Conservation (phyloP, 1,140 invertebrate genomes). For the Octopus sinensis region DNA sequence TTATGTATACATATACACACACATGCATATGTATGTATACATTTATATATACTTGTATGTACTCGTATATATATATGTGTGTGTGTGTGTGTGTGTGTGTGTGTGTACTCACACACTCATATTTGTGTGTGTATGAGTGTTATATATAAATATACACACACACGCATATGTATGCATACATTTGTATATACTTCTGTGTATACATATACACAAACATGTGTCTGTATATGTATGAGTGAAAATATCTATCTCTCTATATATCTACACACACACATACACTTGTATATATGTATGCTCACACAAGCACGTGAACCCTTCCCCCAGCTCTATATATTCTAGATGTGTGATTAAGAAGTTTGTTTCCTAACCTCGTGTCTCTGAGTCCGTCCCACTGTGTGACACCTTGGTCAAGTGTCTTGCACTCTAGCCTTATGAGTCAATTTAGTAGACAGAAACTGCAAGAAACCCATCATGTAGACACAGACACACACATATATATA, state of each 20-base stretch:
- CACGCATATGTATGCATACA: neutral
- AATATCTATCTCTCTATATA: neutral
- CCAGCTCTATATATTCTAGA: too few species aligned
- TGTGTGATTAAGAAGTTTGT: too few species aligned
- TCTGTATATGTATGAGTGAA: neutral
- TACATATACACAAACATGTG: neutral
- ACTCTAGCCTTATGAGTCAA: too few species aligned
- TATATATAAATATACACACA: neutral
- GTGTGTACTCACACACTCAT: neutral
- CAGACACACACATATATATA: too few species aligned
- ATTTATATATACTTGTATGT: neutral
- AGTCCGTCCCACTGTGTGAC: too few species aligned
- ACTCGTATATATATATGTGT: neutral
- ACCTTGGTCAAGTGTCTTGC: too few species aligned
- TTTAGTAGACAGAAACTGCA: too few species aligned
- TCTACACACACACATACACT: neutral
- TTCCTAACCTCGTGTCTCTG: too few species aligned
- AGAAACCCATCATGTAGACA: too few species aligned
- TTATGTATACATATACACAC: neutral
- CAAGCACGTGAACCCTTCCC: neutral
- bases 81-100: neutral
- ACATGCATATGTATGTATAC: neutral
- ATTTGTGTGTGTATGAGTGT: neutral
- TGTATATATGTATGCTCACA: neutral
- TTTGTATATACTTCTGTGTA: neutral